Base-by-base conservation (phyloP, 2,113 vertebrate genomes). In the Tenebrosternarchus preto region DNA sequence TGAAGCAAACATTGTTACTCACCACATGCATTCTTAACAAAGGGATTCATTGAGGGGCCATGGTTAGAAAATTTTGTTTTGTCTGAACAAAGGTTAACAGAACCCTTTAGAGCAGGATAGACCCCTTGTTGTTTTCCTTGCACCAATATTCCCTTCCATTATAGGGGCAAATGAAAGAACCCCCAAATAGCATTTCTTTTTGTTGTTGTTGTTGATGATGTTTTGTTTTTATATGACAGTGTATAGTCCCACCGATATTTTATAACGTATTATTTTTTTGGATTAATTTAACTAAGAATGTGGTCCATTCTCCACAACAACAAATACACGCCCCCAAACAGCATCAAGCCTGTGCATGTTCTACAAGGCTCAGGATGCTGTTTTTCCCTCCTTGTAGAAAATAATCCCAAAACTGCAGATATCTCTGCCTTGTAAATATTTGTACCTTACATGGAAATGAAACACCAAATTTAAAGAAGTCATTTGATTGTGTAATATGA, bases 401-500 rank as follows among this genome's bases (percentile, higher is more conserved):
- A 78, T 59, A 81, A 77, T 88, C 83, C 82, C 63, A 7, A 80
- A 85, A 87, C 87, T 87, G 84, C 78, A 83, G 73, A 76, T 84
- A 91, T 91, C 75, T 91, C 88, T 90, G 91, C 91, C 88, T 80
- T 84, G 88, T 92, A 90, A 92, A 90, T 92, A 90, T 92, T 92
- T 93, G 85, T 93, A 91, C 88, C 89, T 86, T 86, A 87, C 85
- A 89, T 87, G 83, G 88, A 90, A 87, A 89, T 86, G 84, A 89
- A 78, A 84, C 82, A 86, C 78, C 81, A 90, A 89, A 82, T 91
- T 85, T 85, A 79, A 92, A 92, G 88, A 76, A 87, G 76, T 71
- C 70, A 85, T 84, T 77, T 90, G 85, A 91, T 88, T 90, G 92
- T 92, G 90, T 91, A 81, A 76, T 80, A 78, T 82, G 83, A 86